Percentiles rank a stretch among this genome's conserved stretches.
Conservation (phyloP, 2,113 vertebrate species). For the Oostethus manadensis region DNA sequence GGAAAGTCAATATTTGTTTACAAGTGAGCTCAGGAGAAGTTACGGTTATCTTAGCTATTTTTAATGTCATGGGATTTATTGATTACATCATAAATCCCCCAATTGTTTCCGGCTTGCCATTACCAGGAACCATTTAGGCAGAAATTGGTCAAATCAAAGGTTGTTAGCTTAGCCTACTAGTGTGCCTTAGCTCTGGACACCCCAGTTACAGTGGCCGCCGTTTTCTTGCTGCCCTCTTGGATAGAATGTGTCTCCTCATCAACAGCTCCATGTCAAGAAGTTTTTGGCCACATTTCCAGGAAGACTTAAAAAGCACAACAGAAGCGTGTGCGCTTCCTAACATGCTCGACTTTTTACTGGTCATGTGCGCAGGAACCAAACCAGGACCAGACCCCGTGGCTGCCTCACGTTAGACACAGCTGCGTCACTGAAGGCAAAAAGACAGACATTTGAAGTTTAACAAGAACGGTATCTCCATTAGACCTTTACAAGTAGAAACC, state of each 20-base stretch:
- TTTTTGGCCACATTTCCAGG: conserved; percentile 28
- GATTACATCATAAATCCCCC: too few species aligned
- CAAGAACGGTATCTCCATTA: background rate
- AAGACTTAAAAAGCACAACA: conserved; percentile 30
- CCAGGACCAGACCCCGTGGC: conserved; percentile 8
- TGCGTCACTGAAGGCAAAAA: background rate
- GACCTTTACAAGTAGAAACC: conserved; percentile 24
- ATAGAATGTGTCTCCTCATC: too few species aligned
- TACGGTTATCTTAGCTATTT: background rate
- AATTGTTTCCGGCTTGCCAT: conserved; percentile 7
- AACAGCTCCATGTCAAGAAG: too few species aligned
- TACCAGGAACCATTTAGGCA: conserved; percentile 9
- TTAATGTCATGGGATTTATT: too few species aligned
- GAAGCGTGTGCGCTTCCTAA: conserved; percentile 42
- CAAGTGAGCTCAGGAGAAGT: too few species aligned
- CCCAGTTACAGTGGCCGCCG: too few species aligned
- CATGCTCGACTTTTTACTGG: conserved; percentile 21
- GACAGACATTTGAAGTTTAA: conserved; percentile 3
- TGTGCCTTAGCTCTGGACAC: too few species aligned
- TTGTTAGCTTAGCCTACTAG: too few species aligned
- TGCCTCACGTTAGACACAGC: conserved; percentile 17
- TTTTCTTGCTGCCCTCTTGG: too few species aligned
- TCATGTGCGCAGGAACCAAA: conserved; percentile 12
- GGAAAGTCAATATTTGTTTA: too few species aligned
- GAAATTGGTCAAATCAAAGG: too few species aligned